Conservation (phyloP, 2,797 vertebrate species). For the Esox lucius region DNA sequence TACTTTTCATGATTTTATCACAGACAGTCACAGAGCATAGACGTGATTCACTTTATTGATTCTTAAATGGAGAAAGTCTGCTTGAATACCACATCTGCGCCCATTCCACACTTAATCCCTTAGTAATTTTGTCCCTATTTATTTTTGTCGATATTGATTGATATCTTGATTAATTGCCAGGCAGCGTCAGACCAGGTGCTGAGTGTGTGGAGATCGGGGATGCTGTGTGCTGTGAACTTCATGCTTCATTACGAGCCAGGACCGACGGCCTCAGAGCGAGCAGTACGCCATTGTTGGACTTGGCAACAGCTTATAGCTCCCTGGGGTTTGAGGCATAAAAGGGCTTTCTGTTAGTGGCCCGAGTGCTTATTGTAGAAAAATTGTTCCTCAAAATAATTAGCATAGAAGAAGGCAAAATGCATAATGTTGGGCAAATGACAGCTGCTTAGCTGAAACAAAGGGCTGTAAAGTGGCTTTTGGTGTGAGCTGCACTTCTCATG, state of each 20-base stretch:
- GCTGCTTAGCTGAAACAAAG: constrained; percentile 94
- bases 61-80: neutral
- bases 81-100: neutral
- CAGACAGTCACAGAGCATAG: no score
- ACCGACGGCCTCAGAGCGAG: constrained; percentile 78
- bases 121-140: constrained; percentile 39
- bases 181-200: constrained; percentile 77
- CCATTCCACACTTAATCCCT: neutral
- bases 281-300: constrained; percentile 92
- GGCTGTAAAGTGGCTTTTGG: constrained; percentile 83
- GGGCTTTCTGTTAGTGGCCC: constrained; percentile 91
- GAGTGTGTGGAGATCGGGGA: constrained; percentile 74
- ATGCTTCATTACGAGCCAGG: constrained; percentile 81
- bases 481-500: constrained; percentile 78
- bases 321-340: constrained; percentile 89
- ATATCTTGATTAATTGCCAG: constrained; percentile 86
- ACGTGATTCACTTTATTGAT: neutral
- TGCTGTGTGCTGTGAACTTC: constrained; percentile 78
- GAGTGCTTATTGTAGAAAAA: constrained; percentile 92
- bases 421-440: constrained; percentile 93
- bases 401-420: constrained; percentile 93
- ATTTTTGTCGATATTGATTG: constrained; percentile 80
- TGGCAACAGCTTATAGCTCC: constrained; percentile 85
- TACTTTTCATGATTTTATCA: no score
- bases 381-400: constrained; percentile 91